Percentiles rank a stretch among this genome's conserved stretches.
Evolutionary conservation across 2,888 invertebrate genomes (phyloP).

Genomic region (Nomada lathburiana): DNA sequence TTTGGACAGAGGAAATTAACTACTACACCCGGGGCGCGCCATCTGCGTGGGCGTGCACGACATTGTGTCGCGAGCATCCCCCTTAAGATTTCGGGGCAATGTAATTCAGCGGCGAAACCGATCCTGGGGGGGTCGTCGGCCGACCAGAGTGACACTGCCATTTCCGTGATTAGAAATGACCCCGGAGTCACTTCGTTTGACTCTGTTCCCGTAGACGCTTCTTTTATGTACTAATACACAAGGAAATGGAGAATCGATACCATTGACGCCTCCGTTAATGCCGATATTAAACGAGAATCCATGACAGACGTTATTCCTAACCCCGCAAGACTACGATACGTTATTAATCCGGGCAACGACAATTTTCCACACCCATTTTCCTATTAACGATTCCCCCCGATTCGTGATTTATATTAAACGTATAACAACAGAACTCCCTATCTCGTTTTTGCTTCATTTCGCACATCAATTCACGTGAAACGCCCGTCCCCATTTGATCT

Average conservation of each 20-base stretch:
- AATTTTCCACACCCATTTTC: neutral
- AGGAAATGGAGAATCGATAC: slow-evolving; percentile 41
- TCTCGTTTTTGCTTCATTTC: too few relatives aligned
- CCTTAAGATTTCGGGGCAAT: slow-evolving; percentile 73
- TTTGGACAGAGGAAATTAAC: slow-evolving; percentile 84
- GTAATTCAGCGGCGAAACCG: slow-evolving; percentile 73
- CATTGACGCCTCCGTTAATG: slow-evolving; percentile 47
- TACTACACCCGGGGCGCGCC: slow-evolving; percentile 77
- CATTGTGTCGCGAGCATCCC: slow-evolving; percentile 76
- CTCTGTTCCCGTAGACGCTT: slow-evolving; percentile 42
- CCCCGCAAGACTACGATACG: neutral
- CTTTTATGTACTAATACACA: slow-evolving; percentile 37
- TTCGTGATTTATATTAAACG: slow-evolving; percentile 27
- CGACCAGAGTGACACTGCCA: slow-evolving; percentile 65
- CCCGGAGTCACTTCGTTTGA: slow-evolving; percentile 54
- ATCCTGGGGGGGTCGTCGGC: slow-evolving; percentile 65
- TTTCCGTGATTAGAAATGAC: slow-evolving; percentile 72
- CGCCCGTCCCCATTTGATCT: too few relatives aligned
- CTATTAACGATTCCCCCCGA: neutral
- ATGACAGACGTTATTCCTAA: neutral
- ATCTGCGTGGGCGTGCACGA: slow-evolving; percentile 79
- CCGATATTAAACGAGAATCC: slow-evolving; percentile 9
- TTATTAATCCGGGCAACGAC: slow-evolving; percentile 8
- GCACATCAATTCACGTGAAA: too few relatives aligned
- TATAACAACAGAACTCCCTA: too few relatives aligned